Evolutionary conservation across 2,888 invertebrate genomes (phyloP).

Genomic region (Slavum lentiscoides): DNA sequence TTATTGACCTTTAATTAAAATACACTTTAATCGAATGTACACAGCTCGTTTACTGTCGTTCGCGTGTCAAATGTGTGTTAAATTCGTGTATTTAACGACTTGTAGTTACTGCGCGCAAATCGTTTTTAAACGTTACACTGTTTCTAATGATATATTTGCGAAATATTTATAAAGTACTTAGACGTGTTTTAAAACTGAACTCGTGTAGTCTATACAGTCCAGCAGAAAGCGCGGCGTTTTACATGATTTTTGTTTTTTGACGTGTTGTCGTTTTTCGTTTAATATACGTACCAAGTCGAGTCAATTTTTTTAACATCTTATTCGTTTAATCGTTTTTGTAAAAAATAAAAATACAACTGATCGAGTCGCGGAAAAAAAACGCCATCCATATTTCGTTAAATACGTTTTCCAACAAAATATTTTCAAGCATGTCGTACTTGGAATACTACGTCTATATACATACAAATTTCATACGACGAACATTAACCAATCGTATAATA

Average conservation of each 20-base stretch:
- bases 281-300: background rate
- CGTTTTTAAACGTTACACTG: background rate
- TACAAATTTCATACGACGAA: background rate
- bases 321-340: too few relatives aligned
- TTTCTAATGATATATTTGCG: background rate
- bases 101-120: background rate
- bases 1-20: background rate
- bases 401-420: too few relatives aligned
- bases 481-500: background rate
- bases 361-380: too few relatives aligned
- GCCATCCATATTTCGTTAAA: too few relatives aligned
- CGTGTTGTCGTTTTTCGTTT: background rate
- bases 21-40: background rate
- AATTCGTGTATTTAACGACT: conserved; percentile 25
- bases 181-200: too few relatives aligned
- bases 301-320: too few relatives aligned
- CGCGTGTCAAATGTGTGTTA: conserved; percentile 14
- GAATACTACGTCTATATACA: too few relatives aligned
- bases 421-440: too few relatives aligned
- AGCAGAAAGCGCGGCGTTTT: too few relatives aligned
- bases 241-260: background rate
- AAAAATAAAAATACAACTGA: too few relatives aligned
- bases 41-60: conserved; percentile 2
- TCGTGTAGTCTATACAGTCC: too few relatives aligned
- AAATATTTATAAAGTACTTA: conserved; percentile 8